Base-by-base conservation (phyloP, 2,797 vertebrate genomes). In the Hypotaenidia philippensis region DNA sequence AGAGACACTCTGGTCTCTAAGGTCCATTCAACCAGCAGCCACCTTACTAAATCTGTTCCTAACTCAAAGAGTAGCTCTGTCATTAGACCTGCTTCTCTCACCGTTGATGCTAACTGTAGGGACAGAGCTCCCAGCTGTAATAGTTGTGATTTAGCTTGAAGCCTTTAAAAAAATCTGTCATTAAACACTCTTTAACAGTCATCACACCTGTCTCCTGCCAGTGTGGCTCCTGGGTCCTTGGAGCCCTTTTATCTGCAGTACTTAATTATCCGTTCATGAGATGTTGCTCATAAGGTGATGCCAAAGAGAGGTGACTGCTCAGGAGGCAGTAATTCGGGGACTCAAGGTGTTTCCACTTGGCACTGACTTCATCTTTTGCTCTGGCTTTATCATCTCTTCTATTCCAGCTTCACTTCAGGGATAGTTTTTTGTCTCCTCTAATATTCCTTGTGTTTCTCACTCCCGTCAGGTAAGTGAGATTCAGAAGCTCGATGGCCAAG, bases 401-500 rank as follows among this genome's bases (percentile, higher is more conserved):
- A 6, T 55, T 83, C 25, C 61, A 82, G 4, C 59, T 83, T 64
- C 52, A 20, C 29, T 56, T 16, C 22, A 53, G 23, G 45, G n/a
- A 14, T 59, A 10, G 1, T 13, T 74, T 91, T 56, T 40, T 83
- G 10, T 55, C 18, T 40, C 13, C n/a, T 82, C 18, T 97, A 47
- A 91, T 20, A 19, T 2, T 59, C 7, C 40, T 38, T 82, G 89
- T 63, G 26, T 96, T 86, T 87, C 85, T 81, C 41, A n/a, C 72
- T n/a, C 6, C 17, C 49, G 4, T 49, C 96, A 99, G 99, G 99
- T 99, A 4, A 99, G 98, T 3, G 99, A 99, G 97, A 98, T 99
- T 90, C 99, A 99, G 98, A 99, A 99, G 97, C 97, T 99, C 45
- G 99, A 99, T 1, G 84, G 98, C 11, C 99, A 99, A 91, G 98